A percentile compares a stretch with the other conserved stretches of the same genome.
Evolutionary conservation across 1,140 invertebrate genomes (phyloP).

Genomic region (Nephotettix cincticeps): DNA sequence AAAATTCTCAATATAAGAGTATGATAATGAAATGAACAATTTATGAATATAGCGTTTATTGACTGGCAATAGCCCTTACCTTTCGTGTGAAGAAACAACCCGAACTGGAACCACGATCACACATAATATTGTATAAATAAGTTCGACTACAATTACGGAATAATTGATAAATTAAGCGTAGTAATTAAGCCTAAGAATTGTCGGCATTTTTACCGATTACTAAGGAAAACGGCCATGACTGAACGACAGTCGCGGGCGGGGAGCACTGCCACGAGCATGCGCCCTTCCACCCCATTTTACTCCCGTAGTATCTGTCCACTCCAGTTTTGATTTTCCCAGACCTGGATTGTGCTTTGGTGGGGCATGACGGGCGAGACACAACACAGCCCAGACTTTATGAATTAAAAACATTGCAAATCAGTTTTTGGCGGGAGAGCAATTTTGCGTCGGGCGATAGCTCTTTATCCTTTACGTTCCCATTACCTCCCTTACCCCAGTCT

Average conservation of each 20-base stretch:
- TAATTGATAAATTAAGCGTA: not conserved
- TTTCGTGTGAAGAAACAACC: conserved; percentile 43
- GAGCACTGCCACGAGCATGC: conserved; percentile 7
- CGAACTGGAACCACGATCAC: conserved; percentile 38
- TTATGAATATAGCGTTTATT: not conserved
- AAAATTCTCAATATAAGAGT: no score
- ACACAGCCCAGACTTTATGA: no score
- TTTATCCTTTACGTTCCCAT: no score
- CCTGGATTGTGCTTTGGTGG: conserved; percentile 20
- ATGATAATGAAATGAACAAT: not conserved
- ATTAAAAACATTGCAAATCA: no score
- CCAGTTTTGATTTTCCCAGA: conserved; percentile 26
- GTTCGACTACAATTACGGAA: not conserved
- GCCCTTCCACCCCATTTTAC: not conserved
- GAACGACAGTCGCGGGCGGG: conserved; percentile 16
- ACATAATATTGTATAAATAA: conserved; percentile 31
- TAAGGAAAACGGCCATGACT: conserved; percentile 24
- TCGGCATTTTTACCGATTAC: conserved; percentile 22
- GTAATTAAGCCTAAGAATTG: not conserved
- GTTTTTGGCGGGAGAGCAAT: no score
- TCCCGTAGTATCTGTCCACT: conserved; percentile 11
- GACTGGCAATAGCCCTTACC: conserved; percentile 31
- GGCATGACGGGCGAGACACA: not conserved
- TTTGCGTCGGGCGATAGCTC: no score
- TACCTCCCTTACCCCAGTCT: no score